phyloP scores from a whole-genome alignment of 2,888 invertebrate genomes.

The Epinotia brunnichana region DNA sequence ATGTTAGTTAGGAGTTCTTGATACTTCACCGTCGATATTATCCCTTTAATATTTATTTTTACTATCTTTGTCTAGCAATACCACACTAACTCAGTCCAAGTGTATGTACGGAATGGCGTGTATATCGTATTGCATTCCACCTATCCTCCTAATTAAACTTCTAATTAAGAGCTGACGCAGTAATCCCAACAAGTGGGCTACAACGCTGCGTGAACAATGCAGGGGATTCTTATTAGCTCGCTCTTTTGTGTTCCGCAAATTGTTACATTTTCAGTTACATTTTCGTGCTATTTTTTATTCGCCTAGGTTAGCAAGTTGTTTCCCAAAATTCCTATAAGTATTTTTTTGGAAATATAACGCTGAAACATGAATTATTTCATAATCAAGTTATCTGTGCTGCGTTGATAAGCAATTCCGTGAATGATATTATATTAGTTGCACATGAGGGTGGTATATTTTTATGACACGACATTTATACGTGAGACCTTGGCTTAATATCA shows the following conservation, averaged over 20 bases:
- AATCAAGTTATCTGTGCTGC: not conserved
- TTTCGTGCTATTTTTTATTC: not conserved
- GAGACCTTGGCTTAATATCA: conserved; percentile 34
- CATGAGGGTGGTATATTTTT: conserved; percentile 12
- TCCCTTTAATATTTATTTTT: not conserved
- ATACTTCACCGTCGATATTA: too few relatives aligned
- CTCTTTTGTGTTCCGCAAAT: conserved; percentile 37
- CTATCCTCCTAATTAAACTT: conserved; percentile 40
- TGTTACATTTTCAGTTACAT: conserved; percentile 31
- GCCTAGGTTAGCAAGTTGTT: not conserved
- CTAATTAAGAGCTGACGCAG: conserved; percentile 40
- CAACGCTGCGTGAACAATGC: conserved; percentile 32
- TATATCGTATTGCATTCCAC: conserved; percentile 24
- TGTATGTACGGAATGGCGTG: conserved; percentile 29
- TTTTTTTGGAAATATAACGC: not conserved
- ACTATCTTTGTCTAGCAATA: not conserved
- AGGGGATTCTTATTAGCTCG: conserved; percentile 37
- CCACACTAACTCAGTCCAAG: conserved; percentile 2
- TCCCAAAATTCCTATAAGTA: not conserved
- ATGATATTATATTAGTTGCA: not conserved
- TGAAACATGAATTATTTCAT: not conserved
- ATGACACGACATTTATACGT: not conserved
- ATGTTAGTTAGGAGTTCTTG: too few relatives aligned
- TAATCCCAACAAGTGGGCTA: conserved; percentile 37
- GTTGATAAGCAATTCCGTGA: not conserved